Percentiles rank a stretch among this genome's conserved stretches.
Evolutionary conservation across 2,888 invertebrate genomes (phyloP).

Genomic region (Aquatica leii): DNA sequence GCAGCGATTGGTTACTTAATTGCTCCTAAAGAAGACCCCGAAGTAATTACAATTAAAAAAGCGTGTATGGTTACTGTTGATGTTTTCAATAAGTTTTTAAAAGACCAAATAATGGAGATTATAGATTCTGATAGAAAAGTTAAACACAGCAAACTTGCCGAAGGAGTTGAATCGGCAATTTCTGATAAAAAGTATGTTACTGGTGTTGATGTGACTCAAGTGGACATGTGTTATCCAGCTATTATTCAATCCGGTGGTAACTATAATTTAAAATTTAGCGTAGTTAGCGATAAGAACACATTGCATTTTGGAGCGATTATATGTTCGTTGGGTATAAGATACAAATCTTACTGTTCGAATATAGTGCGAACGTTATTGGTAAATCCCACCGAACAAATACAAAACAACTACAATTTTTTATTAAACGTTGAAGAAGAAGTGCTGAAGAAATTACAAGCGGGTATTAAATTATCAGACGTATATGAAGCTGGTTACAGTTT

Average conservation of each 20-base stretch:
- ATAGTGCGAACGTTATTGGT: conserved; percentile 96
- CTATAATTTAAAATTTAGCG: conserved; percentile 97
- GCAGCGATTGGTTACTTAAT: conserved; percentile 85
- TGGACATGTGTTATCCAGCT: conserved; percentile 98
- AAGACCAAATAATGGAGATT: conserved; percentile 98
- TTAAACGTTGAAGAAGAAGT: conserved; percentile 90
- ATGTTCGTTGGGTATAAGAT: conserved; percentile 92
- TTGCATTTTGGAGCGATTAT: conserved; percentile 96
- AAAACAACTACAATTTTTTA: conserved; percentile 92
- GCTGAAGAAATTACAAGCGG: conserved; percentile 82
- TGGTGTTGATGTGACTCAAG: conserved; percentile 85
- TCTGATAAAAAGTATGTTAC: conserved; percentile 96
- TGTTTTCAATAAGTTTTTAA: conserved; percentile 94
- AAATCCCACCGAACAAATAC: conserved; percentile 82
- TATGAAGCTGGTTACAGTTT: conserved; percentile 83
- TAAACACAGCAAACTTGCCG: conserved; percentile 92
- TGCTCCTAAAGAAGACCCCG: conserved; percentile 94
- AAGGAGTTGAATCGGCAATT: conserved; percentile 92
- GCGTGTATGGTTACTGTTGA: conserved; percentile 93
- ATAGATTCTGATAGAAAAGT: conserved; percentile 99
- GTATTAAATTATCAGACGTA: conserved; percentile 83
- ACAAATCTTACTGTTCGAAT: conserved; percentile 98
- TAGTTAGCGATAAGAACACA: conserved; percentile 90
- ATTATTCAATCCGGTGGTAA: conserved; percentile 99
- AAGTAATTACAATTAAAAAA: conserved; percentile 88